A percentile compares a stretch with the other conserved stretches of the same genome.
phyloP scores from a whole-genome alignment of 2,113 vertebrate genomes.

The Clarias macrocephalus region DNA sequence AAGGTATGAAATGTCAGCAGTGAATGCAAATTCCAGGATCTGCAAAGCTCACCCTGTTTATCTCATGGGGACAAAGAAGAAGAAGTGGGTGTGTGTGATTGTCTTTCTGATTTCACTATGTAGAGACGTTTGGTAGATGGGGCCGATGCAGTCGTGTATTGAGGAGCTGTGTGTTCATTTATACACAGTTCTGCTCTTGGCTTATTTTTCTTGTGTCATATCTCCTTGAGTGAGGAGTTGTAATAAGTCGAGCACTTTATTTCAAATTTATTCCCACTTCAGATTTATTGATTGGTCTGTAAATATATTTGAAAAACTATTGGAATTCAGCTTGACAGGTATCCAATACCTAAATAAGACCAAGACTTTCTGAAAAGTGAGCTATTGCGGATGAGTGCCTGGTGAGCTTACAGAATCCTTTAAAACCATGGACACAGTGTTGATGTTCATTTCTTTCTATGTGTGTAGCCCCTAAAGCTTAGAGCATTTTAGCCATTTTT shows the following conservation, averaged over 20 bases:
- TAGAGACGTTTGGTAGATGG: not conserved
- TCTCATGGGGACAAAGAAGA: conserved; percentile 30
- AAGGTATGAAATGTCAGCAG: conserved; percentile 46
- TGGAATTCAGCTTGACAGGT: not conserved
- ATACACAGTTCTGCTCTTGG: not conserved
- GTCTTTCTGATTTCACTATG: not conserved
- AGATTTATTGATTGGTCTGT: not conserved
- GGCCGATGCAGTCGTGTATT: not conserved
- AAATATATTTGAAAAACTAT: not conserved
- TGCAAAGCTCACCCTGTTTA: conserved; percentile 34
- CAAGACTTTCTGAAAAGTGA: not conserved
- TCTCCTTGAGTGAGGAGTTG: not conserved
- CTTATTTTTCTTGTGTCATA: not conserved
- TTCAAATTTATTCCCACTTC: not conserved
- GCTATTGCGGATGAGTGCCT: not conserved
- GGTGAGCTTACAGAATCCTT: not conserved
- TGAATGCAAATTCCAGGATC: conserved; percentile 46
- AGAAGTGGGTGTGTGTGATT: not conserved
- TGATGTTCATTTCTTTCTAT: not conserved
- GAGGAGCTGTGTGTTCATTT: not conserved
- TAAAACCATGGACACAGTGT: not conserved
- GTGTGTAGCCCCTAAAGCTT: too few species aligned
- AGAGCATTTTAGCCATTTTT: not conserved
- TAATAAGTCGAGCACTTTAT: not conserved
- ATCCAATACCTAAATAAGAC: not conserved